Evolutionary conservation across 2,797 vertebrate species (phyloP), one percentile per base, ranked within the genome.

Genomic region (Danio kyathit): DNA sequence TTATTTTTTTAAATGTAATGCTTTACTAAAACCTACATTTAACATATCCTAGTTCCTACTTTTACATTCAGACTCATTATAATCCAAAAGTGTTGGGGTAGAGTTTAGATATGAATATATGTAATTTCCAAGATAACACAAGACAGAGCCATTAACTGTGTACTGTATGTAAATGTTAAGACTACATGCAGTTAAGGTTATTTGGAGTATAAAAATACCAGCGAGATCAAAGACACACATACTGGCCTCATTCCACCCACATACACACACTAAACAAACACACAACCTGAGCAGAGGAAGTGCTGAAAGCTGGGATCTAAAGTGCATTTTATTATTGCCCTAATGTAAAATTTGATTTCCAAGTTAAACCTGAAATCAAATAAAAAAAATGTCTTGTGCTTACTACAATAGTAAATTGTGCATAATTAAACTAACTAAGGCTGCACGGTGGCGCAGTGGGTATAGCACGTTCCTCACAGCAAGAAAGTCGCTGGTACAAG

Each of bases 111-210:
- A 48, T 9, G 52, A 49, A 65, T 59, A 59, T 40, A 48, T 79
- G 60, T 67, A 74, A 57, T 83, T 86, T 74, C 73, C 85, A 51
- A 8, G 76, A 82, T 76, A 40, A n/a, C 65, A 75, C n/a, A 52
- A 82, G 59, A 83, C 63, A 70, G 74, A 40, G 0, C 16, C 82
- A 80, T 60, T 80, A 78, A 85, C 43, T 80, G 46, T 90, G 86
- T 91, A 89, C 3, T 29, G 29, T 29, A 29, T 90, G 86, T 86
- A 83, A 86, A 88, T 89, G 43, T 43, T 41, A 12, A 52, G 46
- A 7, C 41, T 66, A 65, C 82, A 74, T 14, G 44, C 63, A 40
- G 29, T 29, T 29, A 29, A 41, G 63, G 70, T 79, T 9, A 81
- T 41, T 74, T 48, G 21, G 21, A 72, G 75, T 79, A 73, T 85